phyloP scores from a whole-genome alignment of 2,888 invertebrate species.

The Lycia hirtaria region DNA sequence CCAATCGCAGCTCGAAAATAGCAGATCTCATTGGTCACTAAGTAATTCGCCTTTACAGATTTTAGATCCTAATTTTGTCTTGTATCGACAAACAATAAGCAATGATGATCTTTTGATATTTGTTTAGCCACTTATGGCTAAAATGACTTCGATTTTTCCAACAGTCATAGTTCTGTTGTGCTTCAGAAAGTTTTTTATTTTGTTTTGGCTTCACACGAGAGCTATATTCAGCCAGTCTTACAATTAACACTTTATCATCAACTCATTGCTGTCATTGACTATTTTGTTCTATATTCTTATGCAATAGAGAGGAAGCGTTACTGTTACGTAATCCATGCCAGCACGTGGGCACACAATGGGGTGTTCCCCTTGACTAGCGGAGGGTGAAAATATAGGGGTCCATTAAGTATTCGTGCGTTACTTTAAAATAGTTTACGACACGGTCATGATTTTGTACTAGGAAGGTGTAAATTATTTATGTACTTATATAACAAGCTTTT shows the following conservation, averaged over 20 bases:
- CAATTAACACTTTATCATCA: not conserved
- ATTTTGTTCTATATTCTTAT: not conserved
- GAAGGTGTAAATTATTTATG: not conserved
- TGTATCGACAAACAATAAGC: too few species aligned
- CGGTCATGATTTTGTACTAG: not conserved
- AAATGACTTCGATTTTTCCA: too few species aligned
- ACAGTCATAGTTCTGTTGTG: too few species aligned
- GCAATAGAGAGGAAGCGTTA: slow-evolving; percentile 1
- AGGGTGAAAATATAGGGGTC: slow-evolving; percentile 23
- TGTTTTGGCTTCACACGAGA: not conserved
- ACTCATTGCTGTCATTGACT: not conserved
- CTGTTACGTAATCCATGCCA: not conserved
- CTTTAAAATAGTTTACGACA: not conserved
- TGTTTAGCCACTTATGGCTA: too few species aligned
- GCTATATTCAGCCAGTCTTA: not conserved
- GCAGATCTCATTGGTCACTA: too few species aligned
- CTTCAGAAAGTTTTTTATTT: not conserved
- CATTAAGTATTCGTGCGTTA: not conserved
- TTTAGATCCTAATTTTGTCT: too few species aligned
- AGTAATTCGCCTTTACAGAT: too few species aligned
- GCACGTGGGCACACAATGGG: slow-evolving; percentile 8
- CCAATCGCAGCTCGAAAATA: too few species aligned
- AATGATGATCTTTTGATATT: too few species aligned
- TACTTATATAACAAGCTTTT: not conserved
- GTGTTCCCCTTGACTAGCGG: slow-evolving; percentile 9